Base-by-base conservation (phyloP, 2,797 vertebrate genomes). In the Hydrolagus colliei region DNA sequence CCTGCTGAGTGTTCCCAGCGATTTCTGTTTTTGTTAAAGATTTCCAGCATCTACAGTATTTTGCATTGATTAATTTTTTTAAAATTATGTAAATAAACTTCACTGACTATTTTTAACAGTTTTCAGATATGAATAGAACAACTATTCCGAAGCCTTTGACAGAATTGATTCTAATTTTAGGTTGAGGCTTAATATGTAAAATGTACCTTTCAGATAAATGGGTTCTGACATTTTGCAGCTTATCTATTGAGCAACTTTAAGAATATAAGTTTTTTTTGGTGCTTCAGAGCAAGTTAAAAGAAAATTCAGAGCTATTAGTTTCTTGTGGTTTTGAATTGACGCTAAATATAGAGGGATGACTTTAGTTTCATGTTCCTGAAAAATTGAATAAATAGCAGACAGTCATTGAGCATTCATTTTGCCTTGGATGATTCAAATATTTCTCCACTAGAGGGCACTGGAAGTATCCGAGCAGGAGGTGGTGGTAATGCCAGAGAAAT, bases 401-500 rank as follows among this genome's bases (percentile, higher is more conserved):
- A 52, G 41, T 52, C 41, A 52, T 52, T 52, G 41, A 52, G 41
- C 41, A 41, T 20, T 76, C 13, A 75, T 32, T 75, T 52, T 20
- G 9, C 52, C 35, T 75, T 52, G 8, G 74, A 13, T 20, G 74
- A 12, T 84, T 84, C 41, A 35, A 41, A 12, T 8, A 9, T 35
- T 68, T 18, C 12, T 86, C 74, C 74, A 78, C 35, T 22, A 98
- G 97, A 98, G 94, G 97, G 97, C 90, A 93, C 94, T 76, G 95
- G 97, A 90, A 96, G 95, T 3, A 89, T 93, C 85, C 95, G 95
- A 93, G 90, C 92, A 73, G 93, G 97, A 2, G 96, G 96, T 7
- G 93, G 95, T 16, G 90, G 96, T 86, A 98, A 98, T 86, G 96
- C 97, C 88, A 92, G 98, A 89, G 98, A 99, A 87, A 92, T 97